phyloP scores from a whole-genome alignment of 2,797 vertebrate species.

The Poecilia gillii region DNA sequence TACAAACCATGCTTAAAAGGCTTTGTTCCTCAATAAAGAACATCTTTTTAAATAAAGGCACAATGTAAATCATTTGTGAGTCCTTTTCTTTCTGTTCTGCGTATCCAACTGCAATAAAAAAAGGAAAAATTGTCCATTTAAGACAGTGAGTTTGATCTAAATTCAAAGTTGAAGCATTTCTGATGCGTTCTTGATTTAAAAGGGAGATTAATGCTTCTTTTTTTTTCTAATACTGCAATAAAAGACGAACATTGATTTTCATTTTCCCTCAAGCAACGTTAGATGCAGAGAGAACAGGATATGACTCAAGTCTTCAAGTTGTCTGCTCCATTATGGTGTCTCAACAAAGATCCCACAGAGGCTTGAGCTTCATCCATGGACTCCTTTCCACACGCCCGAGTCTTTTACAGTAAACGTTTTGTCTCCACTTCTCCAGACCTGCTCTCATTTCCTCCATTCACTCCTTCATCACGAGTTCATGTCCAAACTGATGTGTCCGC shows the following conservation, averaged over 20 bases:
- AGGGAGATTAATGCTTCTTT: neutral
- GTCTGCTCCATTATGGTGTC: neutral
- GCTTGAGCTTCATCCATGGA: too few species aligned
- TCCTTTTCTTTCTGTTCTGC: constrained; percentile 3
- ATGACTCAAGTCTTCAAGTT: constrained; percentile 14
- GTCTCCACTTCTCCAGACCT: neutral
- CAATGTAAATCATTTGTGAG: constrained; percentile 13
- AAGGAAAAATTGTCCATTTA: neutral
- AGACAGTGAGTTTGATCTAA: neutral
- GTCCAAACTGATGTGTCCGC: neutral
- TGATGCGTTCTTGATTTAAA: neutral
- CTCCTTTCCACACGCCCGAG: neutral
- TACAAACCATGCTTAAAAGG: neutral
- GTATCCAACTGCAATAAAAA: neutral
- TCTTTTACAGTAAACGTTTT: constrained; percentile 11
- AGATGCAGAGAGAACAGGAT: neutral
- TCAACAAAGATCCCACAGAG: neutral
- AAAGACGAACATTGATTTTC: neutral
- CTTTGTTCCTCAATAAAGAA: constrained; percentile 16
- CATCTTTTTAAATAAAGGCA: constrained; percentile 55
- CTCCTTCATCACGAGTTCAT: neutral
- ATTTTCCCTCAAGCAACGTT: neutral
- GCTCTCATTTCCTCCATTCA: neutral
- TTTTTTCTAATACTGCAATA: neutral
- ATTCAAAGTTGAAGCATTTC: neutral